A percentile compares a stretch with the other conserved stretches of the same genome.
phyloP scores from a whole-genome alignment of 2,888 invertebrate species.

The Pachycephus smyrnensis region DNA sequence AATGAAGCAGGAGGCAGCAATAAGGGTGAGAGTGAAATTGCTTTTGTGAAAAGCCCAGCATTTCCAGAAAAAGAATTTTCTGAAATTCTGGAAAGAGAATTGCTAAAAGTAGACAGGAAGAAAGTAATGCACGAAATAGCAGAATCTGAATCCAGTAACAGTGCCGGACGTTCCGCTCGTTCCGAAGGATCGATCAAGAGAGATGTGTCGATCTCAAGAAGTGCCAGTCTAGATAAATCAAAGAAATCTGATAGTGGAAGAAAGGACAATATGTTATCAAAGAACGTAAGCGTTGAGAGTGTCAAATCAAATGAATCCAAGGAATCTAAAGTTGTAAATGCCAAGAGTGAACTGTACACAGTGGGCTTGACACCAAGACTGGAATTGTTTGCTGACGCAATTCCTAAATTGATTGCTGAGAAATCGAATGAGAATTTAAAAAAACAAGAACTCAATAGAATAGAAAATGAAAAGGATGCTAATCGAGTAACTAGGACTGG shows the following conservation, averaged over 20 bases:
- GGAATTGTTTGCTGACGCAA: slow-evolving; percentile 61
- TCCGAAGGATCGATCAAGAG: slow-evolving; percentile 16
- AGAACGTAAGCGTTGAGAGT: slow-evolving; percentile 42
- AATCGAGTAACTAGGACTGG: not conserved
- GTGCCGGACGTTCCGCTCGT: slow-evolving; percentile 20
- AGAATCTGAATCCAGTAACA: slow-evolving; percentile 41
- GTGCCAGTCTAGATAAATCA: slow-evolving; percentile 30
- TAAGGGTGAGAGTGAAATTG: slow-evolving; percentile 31
- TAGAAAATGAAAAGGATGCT: slow-evolving; percentile 31
- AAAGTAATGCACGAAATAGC: slow-evolving; percentile 43
- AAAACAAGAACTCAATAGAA: slow-evolving; percentile 32
- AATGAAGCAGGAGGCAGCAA: slow-evolving; percentile 21
- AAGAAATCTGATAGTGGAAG: slow-evolving; percentile 11
- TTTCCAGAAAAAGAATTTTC: slow-evolving; percentile 63
- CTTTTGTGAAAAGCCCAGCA: slow-evolving; percentile 47
- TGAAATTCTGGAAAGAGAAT: slow-evolving; percentile 55
- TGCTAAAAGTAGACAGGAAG: slow-evolving; percentile 27
- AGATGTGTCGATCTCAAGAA: slow-evolving; percentile 22
- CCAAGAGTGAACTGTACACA: slow-evolving; percentile 55
- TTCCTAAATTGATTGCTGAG: slow-evolving; percentile 61
- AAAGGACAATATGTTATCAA: not conserved
- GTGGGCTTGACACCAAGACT: slow-evolving; percentile 60
- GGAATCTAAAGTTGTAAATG: slow-evolving; percentile 42
- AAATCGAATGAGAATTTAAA: slow-evolving; percentile 47
- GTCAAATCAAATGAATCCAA: slow-evolving; percentile 28